phyloP scores from a whole-genome alignment of 2,797 vertebrate genomes.

The Gila robusta region DNA sequence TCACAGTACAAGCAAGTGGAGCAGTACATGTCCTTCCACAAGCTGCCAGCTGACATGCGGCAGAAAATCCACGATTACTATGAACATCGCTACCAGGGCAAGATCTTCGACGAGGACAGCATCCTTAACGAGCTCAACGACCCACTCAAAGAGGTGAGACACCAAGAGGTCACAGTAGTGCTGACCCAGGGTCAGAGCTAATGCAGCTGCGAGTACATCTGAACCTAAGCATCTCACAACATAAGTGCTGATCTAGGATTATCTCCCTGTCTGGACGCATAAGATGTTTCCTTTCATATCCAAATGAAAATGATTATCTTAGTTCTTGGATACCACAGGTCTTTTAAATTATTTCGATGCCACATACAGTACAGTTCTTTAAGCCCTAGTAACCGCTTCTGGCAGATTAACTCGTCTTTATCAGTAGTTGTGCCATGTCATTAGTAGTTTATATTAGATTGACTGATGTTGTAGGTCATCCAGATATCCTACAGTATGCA shows the following conservation, averaged over 20 bases:
- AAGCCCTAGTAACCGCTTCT: constrained; percentile 4
- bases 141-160: constrained; percentile 94
- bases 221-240: constrained; percentile 2
- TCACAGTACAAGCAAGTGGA: constrained; percentile 98
- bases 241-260: constrained; percentile 25
- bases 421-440: not conserved
- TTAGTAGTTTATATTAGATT: constrained; percentile 15
- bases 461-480: not conserved
- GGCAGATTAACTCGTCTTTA: constrained; percentile 9
- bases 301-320: not conserved
- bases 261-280: not conserved
- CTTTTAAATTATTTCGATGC: not conserved
- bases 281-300: constrained; percentile 27
- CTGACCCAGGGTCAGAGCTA: constrained; percentile 8
- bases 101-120: constrained; percentile 98
- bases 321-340: not conserved
- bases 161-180: not conserved
- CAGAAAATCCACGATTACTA: constrained; percentile 99
- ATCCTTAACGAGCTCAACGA: constrained; percentile 98
- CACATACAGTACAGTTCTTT: not conserved
- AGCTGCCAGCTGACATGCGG: constrained; percentile 97
- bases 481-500: not conserved
- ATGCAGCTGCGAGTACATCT: not conserved
- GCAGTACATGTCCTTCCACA: constrained; percentile 99
- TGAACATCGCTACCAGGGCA: constrained; percentile 97